Evolutionary conservation across 2,113 vertebrate species (phyloP).

Genomic region (Mystacornis crossleyi): DNA sequence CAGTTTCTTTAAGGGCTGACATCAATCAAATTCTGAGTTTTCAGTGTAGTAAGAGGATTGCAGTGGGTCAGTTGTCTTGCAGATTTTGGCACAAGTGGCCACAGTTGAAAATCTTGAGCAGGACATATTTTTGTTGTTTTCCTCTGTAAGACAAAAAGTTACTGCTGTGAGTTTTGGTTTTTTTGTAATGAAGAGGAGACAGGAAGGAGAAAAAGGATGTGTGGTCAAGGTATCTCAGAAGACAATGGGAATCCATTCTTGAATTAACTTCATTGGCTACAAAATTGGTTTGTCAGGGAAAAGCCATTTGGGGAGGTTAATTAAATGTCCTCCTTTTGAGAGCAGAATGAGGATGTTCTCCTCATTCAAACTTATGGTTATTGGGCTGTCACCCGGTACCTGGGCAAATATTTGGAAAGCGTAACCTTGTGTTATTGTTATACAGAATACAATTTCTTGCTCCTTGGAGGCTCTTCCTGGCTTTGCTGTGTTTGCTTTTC

Average conservation of each 20-base stretch:
- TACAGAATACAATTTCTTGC: background rate
- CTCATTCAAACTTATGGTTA: background rate
- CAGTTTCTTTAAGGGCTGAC: background rate
- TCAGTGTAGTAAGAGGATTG: background rate
- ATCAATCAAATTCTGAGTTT: background rate
- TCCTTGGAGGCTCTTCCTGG: background rate
- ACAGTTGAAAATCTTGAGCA: background rate
- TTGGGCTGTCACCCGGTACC: background rate
- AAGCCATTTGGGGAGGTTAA: conserved; percentile 46
- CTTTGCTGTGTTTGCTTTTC: background rate
- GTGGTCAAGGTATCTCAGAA: background rate
- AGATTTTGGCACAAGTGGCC: background rate
- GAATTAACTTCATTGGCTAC: conserved; percentile 44
- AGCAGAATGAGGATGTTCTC: background rate
- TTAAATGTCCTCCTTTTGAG: conserved; percentile 18
- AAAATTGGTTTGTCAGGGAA: conserved; percentile 46
- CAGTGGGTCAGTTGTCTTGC: background rate
- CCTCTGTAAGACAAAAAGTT: background rate
- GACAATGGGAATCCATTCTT: conserved; percentile 23
- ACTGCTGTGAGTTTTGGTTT: background rate
- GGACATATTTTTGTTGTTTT: background rate
- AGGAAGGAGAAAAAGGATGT: background rate
- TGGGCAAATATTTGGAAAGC: background rate
- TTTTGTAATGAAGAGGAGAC: background rate
- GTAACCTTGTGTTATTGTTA: background rate